phyloP scores from a whole-genome alignment of 1,140 invertebrate genomes.

The Calycopis cecrops region DNA sequence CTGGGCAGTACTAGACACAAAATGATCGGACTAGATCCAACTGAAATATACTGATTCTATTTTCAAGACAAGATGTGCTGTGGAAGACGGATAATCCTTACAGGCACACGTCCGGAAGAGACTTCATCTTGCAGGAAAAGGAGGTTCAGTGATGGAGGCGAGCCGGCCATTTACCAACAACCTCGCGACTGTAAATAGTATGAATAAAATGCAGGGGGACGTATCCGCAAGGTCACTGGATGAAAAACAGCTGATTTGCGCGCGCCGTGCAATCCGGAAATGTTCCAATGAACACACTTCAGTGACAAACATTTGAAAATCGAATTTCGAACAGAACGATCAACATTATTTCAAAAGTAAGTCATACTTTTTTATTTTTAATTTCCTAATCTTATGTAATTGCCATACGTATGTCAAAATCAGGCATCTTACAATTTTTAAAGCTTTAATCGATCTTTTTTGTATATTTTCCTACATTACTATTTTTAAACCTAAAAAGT shows the following conservation, averaged over 20 bases:
- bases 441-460: too few species aligned
- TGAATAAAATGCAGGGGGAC: slow-evolving; percentile 53
- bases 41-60: slow-evolving; percentile 63
- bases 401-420: too few species aligned
- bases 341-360: slow-evolving; percentile 6
- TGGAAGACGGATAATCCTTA: slow-evolving; percentile 54
- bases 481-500: too few species aligned
- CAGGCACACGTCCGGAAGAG: slow-evolving; percentile 59
- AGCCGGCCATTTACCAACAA: slow-evolving; percentile 41
- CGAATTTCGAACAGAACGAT: neutral
- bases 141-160: slow-evolving; percentile 36
- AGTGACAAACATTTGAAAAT: neutral
- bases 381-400: too few species aligned
- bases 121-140: slow-evolving; percentile 67
- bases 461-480: too few species aligned
- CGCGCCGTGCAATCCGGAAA: slow-evolving; percentile 60
- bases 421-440: too few species aligned
- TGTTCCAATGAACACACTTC: slow-evolving; percentile 21
- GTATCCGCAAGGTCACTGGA: slow-evolving; percentile 60
- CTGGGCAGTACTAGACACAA: slow-evolving; percentile 44
- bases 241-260: slow-evolving; percentile 66
- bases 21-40: slow-evolving; percentile 65
- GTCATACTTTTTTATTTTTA: neutral
- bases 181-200: slow-evolving; percentile 58
- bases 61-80: slow-evolving; percentile 58